Evolutionary conservation across 2,888 invertebrate species (phyloP).

Genomic region (Polia nebulosa): DNA sequence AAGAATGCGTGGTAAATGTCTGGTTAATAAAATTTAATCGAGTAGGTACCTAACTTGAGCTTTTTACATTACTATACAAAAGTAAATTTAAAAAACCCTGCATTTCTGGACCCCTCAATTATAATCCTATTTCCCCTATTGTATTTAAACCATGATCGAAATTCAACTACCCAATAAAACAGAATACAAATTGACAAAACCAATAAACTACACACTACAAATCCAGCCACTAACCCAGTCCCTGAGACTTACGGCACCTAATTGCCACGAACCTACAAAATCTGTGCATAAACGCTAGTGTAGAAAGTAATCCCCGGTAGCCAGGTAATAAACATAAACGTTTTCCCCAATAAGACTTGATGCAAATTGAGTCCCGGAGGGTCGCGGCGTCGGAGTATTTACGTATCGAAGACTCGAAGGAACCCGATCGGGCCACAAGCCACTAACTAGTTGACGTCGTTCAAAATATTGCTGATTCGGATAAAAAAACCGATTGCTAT

Average conservation of each 20-base stretch:
- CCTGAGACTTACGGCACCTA: conserved; percentile 40
- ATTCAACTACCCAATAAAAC: background rate
- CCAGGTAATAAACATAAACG: conserved; percentile 67
- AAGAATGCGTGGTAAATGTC: conserved; percentile 15
- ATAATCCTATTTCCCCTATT: background rate
- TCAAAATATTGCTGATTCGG: conserved; percentile 89
- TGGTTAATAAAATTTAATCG: background rate
- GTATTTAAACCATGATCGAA: background rate
- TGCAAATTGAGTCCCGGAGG: conserved; percentile 68
- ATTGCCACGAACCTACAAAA: conserved; percentile 53
- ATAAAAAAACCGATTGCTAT: conserved; percentile 90
- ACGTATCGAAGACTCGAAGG: conserved; percentile 67
- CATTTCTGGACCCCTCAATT: background rate
- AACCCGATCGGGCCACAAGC: conserved; percentile 72
- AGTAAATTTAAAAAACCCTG: background rate
- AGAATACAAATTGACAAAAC: background rate
- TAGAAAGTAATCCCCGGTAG: conserved; percentile 65
- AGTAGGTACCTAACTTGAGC: background rate
- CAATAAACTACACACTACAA: conserved; percentile 20
- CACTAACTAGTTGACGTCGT: conserved; percentile 82
- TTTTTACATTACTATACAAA: background rate
- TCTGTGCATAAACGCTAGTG: conserved; percentile 49
- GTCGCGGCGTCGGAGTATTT: conserved; percentile 64
- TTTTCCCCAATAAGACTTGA: conserved; percentile 62
- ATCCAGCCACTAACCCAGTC: background rate